phyloP scores from a whole-genome alignment of 2,113 vertebrate genomes.

The Lagenorhynchus albirostris region DNA sequence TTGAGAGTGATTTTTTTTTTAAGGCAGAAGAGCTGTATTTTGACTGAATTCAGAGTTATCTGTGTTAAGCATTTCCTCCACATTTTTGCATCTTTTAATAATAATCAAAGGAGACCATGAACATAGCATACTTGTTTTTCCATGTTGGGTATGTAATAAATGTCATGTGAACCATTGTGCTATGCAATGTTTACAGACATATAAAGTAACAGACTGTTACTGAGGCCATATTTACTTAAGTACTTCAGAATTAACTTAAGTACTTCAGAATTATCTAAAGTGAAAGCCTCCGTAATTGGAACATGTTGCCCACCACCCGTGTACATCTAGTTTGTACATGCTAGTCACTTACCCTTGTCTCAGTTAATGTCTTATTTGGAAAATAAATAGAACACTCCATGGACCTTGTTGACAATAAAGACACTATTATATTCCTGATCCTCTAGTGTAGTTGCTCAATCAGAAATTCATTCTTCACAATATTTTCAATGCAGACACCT shows the following conservation, averaged over 20 bases:
- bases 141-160: constrained; percentile 61
- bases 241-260: constrained; percentile 56
- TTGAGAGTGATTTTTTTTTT: constrained; percentile 10
- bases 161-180: constrained; percentile 59
- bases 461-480: constrained; percentile 43
- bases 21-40: constrained; percentile 36
- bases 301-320: not conserved
- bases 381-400: not conserved
- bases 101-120: constrained; percentile 47
- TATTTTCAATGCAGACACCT: constrained; percentile 46
- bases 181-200: constrained; percentile 53
- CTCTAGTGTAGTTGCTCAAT: constrained; percentile 28
- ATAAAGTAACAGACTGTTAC: constrained; percentile 59
- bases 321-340: not conserved
- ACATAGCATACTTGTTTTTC: constrained; percentile 33
- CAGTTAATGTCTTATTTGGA: not conserved
- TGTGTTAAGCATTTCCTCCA: constrained; percentile 14
- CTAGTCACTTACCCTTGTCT: not conserved
- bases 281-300: constrained; percentile 53
- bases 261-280: constrained; percentile 59
- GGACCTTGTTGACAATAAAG: not conserved
- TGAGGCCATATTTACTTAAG: constrained; percentile 61
- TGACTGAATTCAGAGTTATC: not conserved
- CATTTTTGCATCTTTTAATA: constrained; percentile 37
- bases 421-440: not conserved